Evolutionary conservation across 35 echinoderm and acorn worm species (phyloP).

Genomic region (Apostichopus californicus): DNA sequence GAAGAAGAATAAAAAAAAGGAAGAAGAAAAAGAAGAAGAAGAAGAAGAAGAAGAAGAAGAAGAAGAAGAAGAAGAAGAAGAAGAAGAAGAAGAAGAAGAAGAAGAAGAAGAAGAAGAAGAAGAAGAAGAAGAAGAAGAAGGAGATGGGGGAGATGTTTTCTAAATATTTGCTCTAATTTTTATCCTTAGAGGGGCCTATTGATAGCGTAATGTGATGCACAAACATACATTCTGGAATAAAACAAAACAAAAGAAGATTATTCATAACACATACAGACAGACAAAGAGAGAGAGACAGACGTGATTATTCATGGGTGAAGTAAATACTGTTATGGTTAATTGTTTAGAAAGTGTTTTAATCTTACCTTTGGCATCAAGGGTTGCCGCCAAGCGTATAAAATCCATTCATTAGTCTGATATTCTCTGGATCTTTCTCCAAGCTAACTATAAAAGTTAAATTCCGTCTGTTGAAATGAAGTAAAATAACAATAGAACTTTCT

Average conservation of each 20-base stretch:
- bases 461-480: too few relatives aligned
- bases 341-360: background rate
- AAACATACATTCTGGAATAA: background rate
- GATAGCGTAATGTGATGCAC: background rate
- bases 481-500: too few relatives aligned
- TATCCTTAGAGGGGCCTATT: background rate
- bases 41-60: too few relatives aligned
- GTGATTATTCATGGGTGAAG: background rate
- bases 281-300: background rate
- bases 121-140: background rate
- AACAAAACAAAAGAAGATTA: background rate
- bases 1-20: background rate
- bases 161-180: constrained; percentile 4
- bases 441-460: too few relatives aligned
- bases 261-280: background rate
- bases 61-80: too few relatives aligned
- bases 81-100: too few relatives aligned
- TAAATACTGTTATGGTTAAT: background rate
- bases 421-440: too few relatives aligned
- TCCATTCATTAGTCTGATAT: background rate
- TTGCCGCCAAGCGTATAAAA: constrained; percentile 7
- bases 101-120: background rate
- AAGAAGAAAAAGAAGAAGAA: too few relatives aligned
- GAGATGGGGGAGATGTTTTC: background rate
- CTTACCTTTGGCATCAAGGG: constrained; percentile 8